A percentile compares a stretch with the other conserved stretches of the same genome.
These are phyloP conservation scores for Myrmophylax atrothorax DNA, from an alignment of 2,113 vertebrate species.

Conservation along the genomic window DNA sequence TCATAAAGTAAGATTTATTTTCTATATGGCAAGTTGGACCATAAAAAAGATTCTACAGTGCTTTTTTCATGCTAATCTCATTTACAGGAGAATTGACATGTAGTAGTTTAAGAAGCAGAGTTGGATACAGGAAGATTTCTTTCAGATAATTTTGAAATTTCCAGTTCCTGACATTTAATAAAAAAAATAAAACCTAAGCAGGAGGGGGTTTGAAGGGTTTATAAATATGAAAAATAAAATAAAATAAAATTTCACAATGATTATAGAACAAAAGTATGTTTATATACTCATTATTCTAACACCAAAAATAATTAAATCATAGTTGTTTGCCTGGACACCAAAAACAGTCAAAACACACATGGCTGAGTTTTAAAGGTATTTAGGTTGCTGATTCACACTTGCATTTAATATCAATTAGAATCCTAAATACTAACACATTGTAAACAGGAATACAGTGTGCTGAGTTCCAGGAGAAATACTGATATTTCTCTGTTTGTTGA, in stretches of 20 bases:
- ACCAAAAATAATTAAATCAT: neutral
- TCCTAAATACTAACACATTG: neutral
- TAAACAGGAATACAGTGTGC: neutral
- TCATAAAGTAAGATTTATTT: neutral
- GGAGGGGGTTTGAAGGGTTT: neutral
- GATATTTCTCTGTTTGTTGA: neutral
- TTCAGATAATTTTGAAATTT: neutral
- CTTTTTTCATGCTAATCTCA: neutral
- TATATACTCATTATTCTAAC: neutral
- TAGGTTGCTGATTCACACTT: neutral
- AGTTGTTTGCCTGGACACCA: neutral
- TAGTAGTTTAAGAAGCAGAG: neutral
- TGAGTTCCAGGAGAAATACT: neutral
- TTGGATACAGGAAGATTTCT: neutral
- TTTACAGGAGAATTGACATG: neutral
- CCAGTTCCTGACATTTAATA: neutral
- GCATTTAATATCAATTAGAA: neutral
- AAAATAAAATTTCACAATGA: neutral
- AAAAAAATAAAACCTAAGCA: neutral
- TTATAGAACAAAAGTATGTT: neutral
- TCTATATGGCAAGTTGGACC: neutral
- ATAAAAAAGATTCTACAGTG: neutral
- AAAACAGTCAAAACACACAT: neutral
- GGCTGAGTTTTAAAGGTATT: neutral
- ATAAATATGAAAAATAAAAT: neutral